Percentiles rank a stretch among this genome's conserved stretches.
Conservation (phyloP, 1,140 invertebrate genomes). For the Platorchestia sp. region DNA sequence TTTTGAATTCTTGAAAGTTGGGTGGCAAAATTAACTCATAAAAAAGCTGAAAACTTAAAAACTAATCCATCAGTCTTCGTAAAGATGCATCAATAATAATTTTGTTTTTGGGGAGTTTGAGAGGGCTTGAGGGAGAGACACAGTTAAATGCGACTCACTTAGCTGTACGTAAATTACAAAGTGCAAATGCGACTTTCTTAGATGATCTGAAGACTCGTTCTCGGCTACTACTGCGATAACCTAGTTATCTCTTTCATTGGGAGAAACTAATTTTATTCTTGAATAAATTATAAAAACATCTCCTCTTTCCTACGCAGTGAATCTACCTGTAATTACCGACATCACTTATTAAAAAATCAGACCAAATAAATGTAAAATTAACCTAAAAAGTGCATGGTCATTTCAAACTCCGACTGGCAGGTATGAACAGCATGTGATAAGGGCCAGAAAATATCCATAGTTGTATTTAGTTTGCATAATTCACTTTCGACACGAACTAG, state of each 20-base stretch:
- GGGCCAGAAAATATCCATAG: neutral
- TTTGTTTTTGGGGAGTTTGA: neutral
- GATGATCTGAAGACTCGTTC: neutral
- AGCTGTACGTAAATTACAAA: neutral
- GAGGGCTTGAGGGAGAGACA: neutral
- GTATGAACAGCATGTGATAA: neutral
- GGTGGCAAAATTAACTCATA: neutral
- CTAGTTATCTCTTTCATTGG: neutral
- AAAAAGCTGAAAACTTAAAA: neutral
- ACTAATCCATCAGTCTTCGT: neutral
- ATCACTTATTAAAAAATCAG: neutral
- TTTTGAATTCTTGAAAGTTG: neutral
- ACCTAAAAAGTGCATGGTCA: neutral
- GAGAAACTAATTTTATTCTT: neutral
- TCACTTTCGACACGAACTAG: neutral
- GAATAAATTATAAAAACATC: neutral
- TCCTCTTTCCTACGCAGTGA: neutral
- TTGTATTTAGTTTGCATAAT: neutral
- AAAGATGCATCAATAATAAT: neutral
- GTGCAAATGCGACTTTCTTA: neutral
- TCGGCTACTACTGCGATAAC: neutral
- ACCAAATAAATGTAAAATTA: neutral
- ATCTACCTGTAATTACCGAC: neutral
- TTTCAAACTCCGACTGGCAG: neutral
- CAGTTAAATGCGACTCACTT: neutral